Evolutionary conservation across 2,113 vertebrate species (phyloP).

Genomic region (Chiloscyllium plagiosum): DNA sequence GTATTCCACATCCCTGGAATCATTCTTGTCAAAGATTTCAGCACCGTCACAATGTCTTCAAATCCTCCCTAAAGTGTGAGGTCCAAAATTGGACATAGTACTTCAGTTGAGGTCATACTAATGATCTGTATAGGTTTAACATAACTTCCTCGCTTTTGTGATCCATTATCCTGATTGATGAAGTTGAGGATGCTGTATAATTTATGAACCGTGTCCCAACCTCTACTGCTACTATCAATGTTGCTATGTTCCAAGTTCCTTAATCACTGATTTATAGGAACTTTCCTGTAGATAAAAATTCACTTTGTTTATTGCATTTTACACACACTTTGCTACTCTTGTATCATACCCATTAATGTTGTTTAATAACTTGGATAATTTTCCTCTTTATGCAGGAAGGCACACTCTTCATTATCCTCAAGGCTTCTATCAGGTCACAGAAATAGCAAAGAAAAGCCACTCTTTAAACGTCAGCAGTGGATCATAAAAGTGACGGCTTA

Average conservation of each 20-base stretch:
- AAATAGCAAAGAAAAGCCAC: constrained; percentile 41
- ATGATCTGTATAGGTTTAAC: background rate
- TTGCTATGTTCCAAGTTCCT: background rate
- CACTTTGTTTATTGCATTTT: background rate
- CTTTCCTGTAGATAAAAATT: background rate
- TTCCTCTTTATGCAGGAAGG: constrained; percentile 40
- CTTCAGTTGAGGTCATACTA: background rate
- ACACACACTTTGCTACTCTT: background rate
- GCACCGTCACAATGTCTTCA: background rate
- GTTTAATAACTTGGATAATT: background rate
- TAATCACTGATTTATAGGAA: background rate
- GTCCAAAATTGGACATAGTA: background rate
- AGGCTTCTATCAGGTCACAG: constrained; percentile 42
- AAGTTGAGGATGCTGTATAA: background rate
- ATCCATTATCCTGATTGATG: background rate
- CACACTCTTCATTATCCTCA: constrained; percentile 42
- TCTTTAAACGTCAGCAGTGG: constrained; percentile 51
- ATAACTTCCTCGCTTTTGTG: background rate
- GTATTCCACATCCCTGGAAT: background rate
- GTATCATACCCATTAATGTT: background rate
- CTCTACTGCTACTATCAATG: background rate
- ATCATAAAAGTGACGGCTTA: constrained; percentile 51
- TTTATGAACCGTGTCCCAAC: background rate
- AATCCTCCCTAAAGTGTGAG: background rate
- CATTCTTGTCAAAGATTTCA: background rate